Evolutionary conservation across 2,888 invertebrate genomes (phyloP), one percentile per base, ranked within the genome.

Genomic region (Artemia sinica): DNA sequence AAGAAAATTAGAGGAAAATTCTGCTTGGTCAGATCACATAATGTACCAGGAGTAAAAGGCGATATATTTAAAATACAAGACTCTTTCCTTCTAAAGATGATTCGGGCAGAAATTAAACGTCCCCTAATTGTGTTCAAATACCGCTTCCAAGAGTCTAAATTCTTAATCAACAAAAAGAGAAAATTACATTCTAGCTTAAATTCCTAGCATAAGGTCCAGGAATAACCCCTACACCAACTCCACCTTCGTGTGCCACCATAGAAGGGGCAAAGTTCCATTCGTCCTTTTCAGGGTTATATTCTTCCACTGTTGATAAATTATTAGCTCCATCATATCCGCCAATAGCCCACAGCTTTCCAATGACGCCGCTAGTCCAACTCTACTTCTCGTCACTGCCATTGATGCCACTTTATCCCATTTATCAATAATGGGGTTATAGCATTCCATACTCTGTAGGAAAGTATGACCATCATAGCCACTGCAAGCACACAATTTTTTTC

Each of bases 231-330:
- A 89, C 86, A n/a, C 90, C 90, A 0, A 91, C 91, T 1, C 91
- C 91, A 1, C 91, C 91, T 76, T 91, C 91, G 76, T 91, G 91
- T 2, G 87, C 88, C 73, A 85, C 84, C 89, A 91, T 90, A 0
- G 86, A 81, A 3, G 86, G 82, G 14, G 85, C 85, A 76, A 86
- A 86, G 5, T 81, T 82, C 90, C 89, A 90, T 48, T 80, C 80
- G 76, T 89, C 84, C 8, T 79, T 80, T 72, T 81, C 80, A 4
- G 89, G 88, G 77, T 89, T 86, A 75, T 89, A 91, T 11, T 88
- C 84, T 78, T 91, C 91, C n/a, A 91, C 88, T 0, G 88, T 86
- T 10, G 86, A 84, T 13, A 91, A 79, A 79, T 91, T 91, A 48
- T 77, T 76, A 28, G 79, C 76, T 8, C 82, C 82, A 72, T 81